A percentile compares a stretch with the other conserved stretches of the same genome.
Conservation (phyloP, 1,140 invertebrate species). For the Brachionus sp. region DNA sequence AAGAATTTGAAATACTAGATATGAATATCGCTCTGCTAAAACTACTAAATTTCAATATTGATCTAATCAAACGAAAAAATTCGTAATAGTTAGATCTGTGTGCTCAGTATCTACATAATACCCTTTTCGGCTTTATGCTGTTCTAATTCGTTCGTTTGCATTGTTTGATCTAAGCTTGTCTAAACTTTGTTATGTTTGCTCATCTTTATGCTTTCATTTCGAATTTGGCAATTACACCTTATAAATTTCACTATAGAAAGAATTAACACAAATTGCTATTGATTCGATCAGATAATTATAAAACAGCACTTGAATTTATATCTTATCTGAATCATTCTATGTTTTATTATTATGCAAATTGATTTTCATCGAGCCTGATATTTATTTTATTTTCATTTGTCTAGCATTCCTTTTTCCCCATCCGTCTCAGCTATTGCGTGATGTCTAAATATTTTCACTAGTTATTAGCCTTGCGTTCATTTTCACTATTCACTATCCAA, state of each 20-base stretch:
- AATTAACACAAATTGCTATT: slow-evolving; percentile 30
- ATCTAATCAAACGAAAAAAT: slow-evolving; percentile 36
- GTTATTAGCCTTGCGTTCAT: background rate
- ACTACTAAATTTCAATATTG: slow-evolving; percentile 44
- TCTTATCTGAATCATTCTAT: slow-evolving; percentile 17
- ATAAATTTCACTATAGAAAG: slow-evolving; percentile 6
- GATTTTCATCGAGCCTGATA: background rate
- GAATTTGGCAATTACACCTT: slow-evolving; percentile 35
- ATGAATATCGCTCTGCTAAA: slow-evolving; percentile 37
- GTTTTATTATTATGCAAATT: slow-evolving; percentile 1
- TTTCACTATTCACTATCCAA: background rate
- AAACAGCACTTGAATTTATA: slow-evolving; percentile 35
- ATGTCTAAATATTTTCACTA: background rate
- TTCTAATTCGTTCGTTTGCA: slow-evolving; percentile 20
- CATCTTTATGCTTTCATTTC: slow-evolving; percentile 32
- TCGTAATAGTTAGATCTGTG: slow-evolving; percentile 13
- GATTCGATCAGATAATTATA: slow-evolving; percentile 33
- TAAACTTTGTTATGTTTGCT: slow-evolving; percentile 14
- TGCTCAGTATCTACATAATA: background rate
- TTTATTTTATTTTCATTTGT: background rate
- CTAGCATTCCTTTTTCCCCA: background rate
- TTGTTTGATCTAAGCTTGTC: slow-evolving; percentile 39
- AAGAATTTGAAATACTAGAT: slow-evolving; percentile 30
- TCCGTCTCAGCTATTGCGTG: background rate
- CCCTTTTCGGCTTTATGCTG: slow-evolving; percentile 19